phyloP scores from a whole-genome alignment of 2,888 invertebrate genomes.

The Mythimna lalbum region DNA sequence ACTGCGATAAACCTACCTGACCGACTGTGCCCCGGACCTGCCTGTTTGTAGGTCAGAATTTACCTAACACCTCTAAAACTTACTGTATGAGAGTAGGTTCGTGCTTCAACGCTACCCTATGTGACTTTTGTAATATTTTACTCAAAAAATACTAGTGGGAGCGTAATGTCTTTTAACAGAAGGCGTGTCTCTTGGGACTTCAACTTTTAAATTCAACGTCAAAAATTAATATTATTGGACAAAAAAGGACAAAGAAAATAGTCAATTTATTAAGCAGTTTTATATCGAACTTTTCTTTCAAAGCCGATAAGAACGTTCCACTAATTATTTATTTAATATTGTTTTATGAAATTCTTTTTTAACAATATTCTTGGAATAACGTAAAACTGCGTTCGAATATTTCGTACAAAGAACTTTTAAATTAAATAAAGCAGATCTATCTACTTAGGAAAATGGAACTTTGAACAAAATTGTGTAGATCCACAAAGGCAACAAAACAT shows the following conservation, averaged over 20 bases:
- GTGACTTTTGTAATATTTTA: neutral
- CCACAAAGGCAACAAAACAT: slow-evolving; percentile 61
- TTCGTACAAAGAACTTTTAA: slow-evolving; percentile 30
- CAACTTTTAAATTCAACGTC: slow-evolving; percentile 20
- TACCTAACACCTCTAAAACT: slow-evolving; percentile 18
- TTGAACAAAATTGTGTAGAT: slow-evolving; percentile 52
- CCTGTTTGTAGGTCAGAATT: slow-evolving; percentile 37
- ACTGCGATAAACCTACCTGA: slow-evolving; percentile 40
- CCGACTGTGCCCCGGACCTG: slow-evolving; percentile 2
- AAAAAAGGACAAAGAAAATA: slow-evolving; percentile 21
- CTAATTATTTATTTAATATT: slow-evolving; percentile 17
- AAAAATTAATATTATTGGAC: slow-evolving; percentile 19
- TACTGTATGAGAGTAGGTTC: neutral
- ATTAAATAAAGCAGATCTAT: slow-evolving; percentile 37
- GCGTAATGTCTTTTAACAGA: slow-evolving; percentile 13
- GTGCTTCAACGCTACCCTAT: slow-evolving; percentile 1
- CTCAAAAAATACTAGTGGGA: neutral
- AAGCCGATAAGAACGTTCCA: slow-evolving; percentile 12
- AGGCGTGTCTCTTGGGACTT: slow-evolving; percentile 12
- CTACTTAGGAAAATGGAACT: slow-evolving; percentile 50
- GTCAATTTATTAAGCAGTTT: slow-evolving; percentile 19
- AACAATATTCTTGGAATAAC: slow-evolving; percentile 16
- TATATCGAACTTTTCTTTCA: slow-evolving; percentile 20
- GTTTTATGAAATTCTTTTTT: slow-evolving; percentile 29
- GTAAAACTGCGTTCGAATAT: slow-evolving; percentile 6